Base-by-base conservation (phyloP, 1,140 invertebrate species). In the Meloidogyne chitwoodi region DNA sequence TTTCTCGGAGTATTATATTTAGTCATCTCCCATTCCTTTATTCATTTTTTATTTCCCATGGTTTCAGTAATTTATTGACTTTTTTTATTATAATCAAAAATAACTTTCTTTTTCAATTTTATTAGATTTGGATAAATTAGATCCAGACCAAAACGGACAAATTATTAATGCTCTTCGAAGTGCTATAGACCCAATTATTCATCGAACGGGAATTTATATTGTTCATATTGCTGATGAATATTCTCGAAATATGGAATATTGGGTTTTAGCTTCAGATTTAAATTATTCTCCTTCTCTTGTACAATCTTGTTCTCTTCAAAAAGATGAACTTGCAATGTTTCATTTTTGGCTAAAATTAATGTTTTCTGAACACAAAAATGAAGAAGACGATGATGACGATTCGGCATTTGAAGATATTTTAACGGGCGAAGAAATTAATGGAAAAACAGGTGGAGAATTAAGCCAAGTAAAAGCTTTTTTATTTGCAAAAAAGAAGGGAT, bases 291-390 rank as follows among this genome's bases (percentile, higher is more conserved):
- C 26, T 8, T 10, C 24, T 65, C 14, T 71, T 26, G 22, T 61
- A 27, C 27, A 63, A 19, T 14, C 44, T 16, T 27, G 31, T 62
- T 34, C 65, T 22, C 16, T 76, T 8, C 16, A 38, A 62, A 62
- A 67, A 48, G 75, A 76, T 22, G 75, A 76, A 63, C 12, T 76
- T 61, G 68, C 67, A 12, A 68, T 76, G 31, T 76, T 76, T 38
- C 62, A 29, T 48, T 38, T 68, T 41, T 76, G 75, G 75, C 44
- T 68, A n/a, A 48, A 38, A 64, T 12, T 76, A 22, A 76, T 76
- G 66, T 76, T 76, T 26, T 3, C n/a, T 22, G 19, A 29, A 24
- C n/a, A 61, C 34, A 22, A 22, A 19, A 44, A 66, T 68, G 48
- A 31, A 19, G 56, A 61, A 34, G 27, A 63, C 14, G 64, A 67